A percentile compares a stretch with the other conserved stretches of the same genome.
Conservation (phyloP, 2,797 vertebrate species). For the Sitta carolinensis region DNA sequence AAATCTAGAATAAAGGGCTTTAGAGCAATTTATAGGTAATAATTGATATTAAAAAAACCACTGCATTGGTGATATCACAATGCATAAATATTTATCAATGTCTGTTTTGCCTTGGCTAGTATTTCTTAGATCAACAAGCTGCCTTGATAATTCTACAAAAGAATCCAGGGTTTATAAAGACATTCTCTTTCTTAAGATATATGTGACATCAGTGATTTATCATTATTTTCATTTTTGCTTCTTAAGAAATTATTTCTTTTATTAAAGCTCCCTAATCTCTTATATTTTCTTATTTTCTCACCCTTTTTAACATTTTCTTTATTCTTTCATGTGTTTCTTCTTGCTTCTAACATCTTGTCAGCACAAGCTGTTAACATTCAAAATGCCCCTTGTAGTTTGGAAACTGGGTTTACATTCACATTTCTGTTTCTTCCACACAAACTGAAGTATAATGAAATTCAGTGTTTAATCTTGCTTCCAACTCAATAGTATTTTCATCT, state of each 20-base stretch:
- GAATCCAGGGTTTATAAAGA: not conserved
- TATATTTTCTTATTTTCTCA: accelerated
- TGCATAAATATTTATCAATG: not conserved
- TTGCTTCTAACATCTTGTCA: not conserved
- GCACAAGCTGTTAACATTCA: not conserved
- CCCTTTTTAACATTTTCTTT: not conserved
- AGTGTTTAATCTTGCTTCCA: not conserved
- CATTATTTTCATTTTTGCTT: not conserved
- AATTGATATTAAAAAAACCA: not conserved
- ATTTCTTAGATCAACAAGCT: not conserved
- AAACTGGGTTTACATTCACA: not conserved
- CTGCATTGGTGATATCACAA: not conserved
- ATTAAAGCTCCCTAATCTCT: not conserved
- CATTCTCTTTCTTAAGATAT: not conserved
- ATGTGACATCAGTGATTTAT: not conserved
- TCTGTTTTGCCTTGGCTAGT: not conserved
- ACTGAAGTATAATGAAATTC: not conserved
- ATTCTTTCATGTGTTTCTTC: not conserved
- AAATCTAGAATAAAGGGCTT: not conserved
- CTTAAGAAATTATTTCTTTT: not conserved
- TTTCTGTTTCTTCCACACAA: not conserved
- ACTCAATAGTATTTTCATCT: not conserved
- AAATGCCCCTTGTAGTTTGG: not conserved
- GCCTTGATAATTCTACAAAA: not conserved
- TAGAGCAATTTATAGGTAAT: not conserved